Percentiles rank a stretch among this genome's conserved stretches.
Conservation (phyloP, 2,888 invertebrate genomes). For the Caenorhabditis sp. region DNA sequence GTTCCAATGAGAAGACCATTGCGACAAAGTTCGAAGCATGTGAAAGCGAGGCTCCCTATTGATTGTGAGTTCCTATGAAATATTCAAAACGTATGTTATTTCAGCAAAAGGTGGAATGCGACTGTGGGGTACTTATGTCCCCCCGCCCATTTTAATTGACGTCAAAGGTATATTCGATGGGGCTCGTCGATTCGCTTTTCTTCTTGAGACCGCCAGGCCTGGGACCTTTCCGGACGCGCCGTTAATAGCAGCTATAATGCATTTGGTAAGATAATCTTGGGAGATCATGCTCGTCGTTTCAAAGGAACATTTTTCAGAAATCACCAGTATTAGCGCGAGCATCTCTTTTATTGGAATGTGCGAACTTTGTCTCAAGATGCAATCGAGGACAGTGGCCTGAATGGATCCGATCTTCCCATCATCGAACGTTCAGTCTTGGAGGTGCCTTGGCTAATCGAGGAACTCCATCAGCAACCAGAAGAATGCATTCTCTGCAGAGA, state of each 20-base stretch:
- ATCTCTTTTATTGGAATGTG: slow-evolving; percentile 92
- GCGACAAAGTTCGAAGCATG: slow-evolving; percentile 43
- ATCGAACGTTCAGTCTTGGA: slow-evolving; percentile 58
- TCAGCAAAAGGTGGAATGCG: slow-evolving; percentile 66
- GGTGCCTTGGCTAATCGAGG: slow-evolving; percentile 80
- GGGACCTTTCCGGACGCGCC: slow-evolving; percentile 97
- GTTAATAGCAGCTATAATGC: slow-evolving; percentile 92
- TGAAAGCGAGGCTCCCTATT: slow-evolving; percentile 40
- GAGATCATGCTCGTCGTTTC: slow-evolving; percentile 63
- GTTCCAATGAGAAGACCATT: slow-evolving; percentile 16
- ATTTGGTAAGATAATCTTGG: no score
- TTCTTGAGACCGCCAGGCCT: slow-evolving; percentile 94
- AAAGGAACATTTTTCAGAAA: slow-evolving; percentile 83
- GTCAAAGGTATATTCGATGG: slow-evolving; percentile 83
- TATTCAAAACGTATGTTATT: slow-evolving; percentile 10
- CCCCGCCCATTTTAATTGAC: slow-evolving; percentile 58
- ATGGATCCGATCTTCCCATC: slow-evolving; percentile 82
- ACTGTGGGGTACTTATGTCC: slow-evolving; percentile 65
- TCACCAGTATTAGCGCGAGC: slow-evolving; percentile 95
- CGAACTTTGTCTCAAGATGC: slow-evolving; percentile 96
- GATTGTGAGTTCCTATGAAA: slow-evolving; percentile 35
- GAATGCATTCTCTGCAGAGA: slow-evolving; percentile 86
- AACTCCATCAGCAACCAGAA: slow-evolving; percentile 71
- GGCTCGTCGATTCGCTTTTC: slow-evolving; percentile 92
- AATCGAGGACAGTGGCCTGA: slow-evolving; percentile 98